Conservation (phyloP, 2,888 invertebrate species). For the Melinopterus prodromus region DNA sequence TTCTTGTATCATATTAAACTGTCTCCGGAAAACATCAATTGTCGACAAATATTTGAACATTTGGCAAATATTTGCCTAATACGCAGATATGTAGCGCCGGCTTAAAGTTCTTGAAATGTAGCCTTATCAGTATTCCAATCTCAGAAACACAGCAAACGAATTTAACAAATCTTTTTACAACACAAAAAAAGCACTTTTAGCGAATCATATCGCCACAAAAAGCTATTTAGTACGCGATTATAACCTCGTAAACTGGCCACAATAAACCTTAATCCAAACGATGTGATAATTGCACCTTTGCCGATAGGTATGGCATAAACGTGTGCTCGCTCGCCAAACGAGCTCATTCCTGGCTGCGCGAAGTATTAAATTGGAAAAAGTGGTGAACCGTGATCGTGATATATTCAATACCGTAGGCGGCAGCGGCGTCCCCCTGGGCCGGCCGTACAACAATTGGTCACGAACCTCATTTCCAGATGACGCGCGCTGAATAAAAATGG, state of each 20-base stretch:
- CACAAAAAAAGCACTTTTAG: too few relatives aligned
- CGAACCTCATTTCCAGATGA: conserved; percentile 45
- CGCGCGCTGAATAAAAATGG: conserved; percentile 45
- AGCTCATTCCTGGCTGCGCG: background rate
- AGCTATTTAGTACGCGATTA: background rate
- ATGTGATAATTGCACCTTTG: conserved; percentile 4
- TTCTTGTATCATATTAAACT: too few relatives aligned
- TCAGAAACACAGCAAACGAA: too few relatives aligned
- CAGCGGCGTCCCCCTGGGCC: background rate
- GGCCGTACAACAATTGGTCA: conserved; percentile 42
- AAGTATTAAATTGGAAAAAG: conserved; percentile 4
- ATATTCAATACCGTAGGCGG: conserved; percentile 10
- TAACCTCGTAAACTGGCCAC: background rate
- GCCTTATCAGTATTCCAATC: too few relatives aligned
- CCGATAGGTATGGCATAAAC: background rate
- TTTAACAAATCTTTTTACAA: too few relatives aligned
- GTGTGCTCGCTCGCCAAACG: background rate
- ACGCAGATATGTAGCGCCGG: too few relatives aligned
- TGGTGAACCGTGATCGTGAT: background rate
- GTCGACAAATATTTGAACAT: too few relatives aligned
- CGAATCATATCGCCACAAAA: background rate
- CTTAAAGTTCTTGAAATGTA: too few relatives aligned
- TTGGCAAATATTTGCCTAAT: too few relatives aligned
- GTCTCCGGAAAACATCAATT: too few relatives aligned
- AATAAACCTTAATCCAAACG: background rate